These are phyloP conservation scores for Nemotelus pantherinus DNA, from an alignment of 2,888 invertebrate genomes.

Conservation along the genomic window DNA sequence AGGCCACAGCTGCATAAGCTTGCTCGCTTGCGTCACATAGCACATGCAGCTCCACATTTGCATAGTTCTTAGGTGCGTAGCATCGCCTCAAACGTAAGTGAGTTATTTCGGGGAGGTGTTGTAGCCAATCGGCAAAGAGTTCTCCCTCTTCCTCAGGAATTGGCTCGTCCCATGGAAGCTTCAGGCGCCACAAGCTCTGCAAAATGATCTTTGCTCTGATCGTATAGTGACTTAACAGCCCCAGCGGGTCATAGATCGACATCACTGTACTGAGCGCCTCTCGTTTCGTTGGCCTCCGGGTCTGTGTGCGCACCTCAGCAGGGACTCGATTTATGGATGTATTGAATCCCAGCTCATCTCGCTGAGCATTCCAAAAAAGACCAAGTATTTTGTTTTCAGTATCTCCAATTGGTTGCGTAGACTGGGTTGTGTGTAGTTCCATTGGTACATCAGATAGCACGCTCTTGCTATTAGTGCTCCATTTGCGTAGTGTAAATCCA, in stretches of 20 bases:
- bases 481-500: conserved; percentile 3
- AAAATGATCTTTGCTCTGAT: conserved; percentile 10
- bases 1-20: conserved; percentile 3
- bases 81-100: neutral
- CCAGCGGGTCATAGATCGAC: conserved; percentile 4
- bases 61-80: conserved; percentile 5
- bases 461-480: neutral
- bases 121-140: neutral
- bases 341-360: conserved; percentile 22
- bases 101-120: neutral
- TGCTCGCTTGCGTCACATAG: neutral
- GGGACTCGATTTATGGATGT: neutral
- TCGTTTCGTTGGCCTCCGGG: neutral
- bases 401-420: neutral
- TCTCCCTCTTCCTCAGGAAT: conserved; percentile 17
- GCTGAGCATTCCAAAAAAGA: conserved; percentile 3
- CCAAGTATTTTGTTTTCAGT: neutral
- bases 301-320: neutral
- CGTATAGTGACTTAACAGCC: conserved; percentile 5
- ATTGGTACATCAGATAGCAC: neutral
- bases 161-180: conserved; percentile 1
- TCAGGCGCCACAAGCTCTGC: conserved; percentile 2
- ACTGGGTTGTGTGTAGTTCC: neutral
- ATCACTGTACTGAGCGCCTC: neutral
- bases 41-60: neutral